Base-by-base conservation (phyloP, 2,888 invertebrate species). In the Drosophila paracracens region DNA sequence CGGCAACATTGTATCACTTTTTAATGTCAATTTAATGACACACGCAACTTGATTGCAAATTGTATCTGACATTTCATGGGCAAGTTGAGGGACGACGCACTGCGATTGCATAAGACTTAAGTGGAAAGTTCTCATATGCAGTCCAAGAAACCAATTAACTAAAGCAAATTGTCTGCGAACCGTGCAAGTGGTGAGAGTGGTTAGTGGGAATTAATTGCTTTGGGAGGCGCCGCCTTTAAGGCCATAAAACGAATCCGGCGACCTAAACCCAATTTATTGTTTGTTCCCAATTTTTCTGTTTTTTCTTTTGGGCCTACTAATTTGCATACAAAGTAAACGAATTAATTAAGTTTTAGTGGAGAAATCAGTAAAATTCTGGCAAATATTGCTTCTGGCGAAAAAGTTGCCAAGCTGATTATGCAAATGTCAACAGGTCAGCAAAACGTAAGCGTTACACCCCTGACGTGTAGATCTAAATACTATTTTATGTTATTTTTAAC, bases 381-480 rank as follows among this genome's bases (percentile, higher is more conserved):
- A 43, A 71, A 82, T 66, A 57, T 70, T 7, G 29, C 11, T 68
- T 79, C 63, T 61, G 29, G n/a, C 10, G 62, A 69, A 57, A 63
- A 46, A 38, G 27, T 53, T 33, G 46, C 57, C 56, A 73, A 60
- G 18, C 70, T 43, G 59, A 38, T 81, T 88, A 79, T 81, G 81
- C 82, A 87, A 87, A 88, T 87, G 89, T 87, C 89, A 87, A 88
- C 87, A 86, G 87, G 84, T 88, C 87, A 57, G 46, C n/a, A 40
- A 21, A 57, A 73, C n/a, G 29, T 46, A 65, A 54, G 58, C 52
- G 75, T 58, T 56, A 31, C 56, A 58, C 40, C 43, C 21, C 21
- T 11, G 1, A 8, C 2, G 11, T n/a, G 38, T 33, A 3, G 33
- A 63, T 29, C 21, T 29, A 35, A 13, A 61, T 35, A 62, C 7